Conservation (phyloP, 2,797 vertebrate species). For the Lepus townsendii region DNA sequence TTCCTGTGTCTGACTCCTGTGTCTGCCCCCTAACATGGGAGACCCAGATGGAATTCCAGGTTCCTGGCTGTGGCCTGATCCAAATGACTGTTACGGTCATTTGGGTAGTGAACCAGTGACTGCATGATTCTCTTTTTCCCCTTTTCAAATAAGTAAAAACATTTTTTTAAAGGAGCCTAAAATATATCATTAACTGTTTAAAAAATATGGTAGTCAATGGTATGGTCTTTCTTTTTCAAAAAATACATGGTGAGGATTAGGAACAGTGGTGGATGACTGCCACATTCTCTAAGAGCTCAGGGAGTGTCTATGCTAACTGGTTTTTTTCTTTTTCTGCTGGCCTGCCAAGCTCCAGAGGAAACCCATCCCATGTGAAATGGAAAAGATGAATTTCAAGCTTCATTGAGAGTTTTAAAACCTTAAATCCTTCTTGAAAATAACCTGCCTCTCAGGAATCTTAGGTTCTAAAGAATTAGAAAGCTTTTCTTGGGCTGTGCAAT, state of each 20-base stretch:
- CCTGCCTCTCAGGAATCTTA: slow-evolving; percentile 82
- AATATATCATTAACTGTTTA: background rate
- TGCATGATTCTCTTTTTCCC: too few relatives aligned
- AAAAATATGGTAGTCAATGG: background rate
- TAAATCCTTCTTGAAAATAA: slow-evolving; percentile 86
- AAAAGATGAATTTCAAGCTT: slow-evolving; percentile 81
- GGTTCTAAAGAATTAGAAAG: slow-evolving; percentile 76
- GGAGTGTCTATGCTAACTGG: background rate
- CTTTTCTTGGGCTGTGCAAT: slow-evolving; percentile 81
- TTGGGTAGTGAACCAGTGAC: too few relatives aligned
- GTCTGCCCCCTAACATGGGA: too few relatives aligned
- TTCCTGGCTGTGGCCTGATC: too few relatives aligned
- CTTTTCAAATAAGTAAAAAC: too few relatives aligned
- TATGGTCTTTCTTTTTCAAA: background rate
- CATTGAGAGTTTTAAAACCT: slow-evolving; percentile 78
- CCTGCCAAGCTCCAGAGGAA: background rate
- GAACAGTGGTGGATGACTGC: background rate
- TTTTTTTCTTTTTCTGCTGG: background rate
- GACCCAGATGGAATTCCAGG: too few relatives aligned
- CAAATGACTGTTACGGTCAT: too few relatives aligned
- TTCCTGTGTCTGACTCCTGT: background rate
- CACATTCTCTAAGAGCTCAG: background rate
- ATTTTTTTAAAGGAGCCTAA: too few relatives aligned
- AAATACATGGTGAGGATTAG: background rate
- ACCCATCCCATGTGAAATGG: slow-evolving; percentile 2